Base-by-base conservation (phyloP, 2,113 vertebrate species). In the Colinus virginianus region DNA sequence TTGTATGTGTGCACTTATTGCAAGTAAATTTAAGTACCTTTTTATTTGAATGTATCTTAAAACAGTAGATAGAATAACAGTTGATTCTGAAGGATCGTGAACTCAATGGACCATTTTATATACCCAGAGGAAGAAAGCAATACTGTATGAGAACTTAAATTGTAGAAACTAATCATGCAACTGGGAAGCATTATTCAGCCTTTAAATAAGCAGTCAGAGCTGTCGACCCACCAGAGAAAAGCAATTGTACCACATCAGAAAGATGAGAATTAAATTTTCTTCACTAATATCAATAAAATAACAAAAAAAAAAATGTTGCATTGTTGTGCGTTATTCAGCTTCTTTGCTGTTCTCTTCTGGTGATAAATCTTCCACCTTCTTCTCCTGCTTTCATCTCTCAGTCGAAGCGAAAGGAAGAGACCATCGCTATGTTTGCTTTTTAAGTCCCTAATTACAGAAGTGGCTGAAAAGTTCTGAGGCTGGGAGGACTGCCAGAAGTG, bases 11-110 rank as follows among this genome's bases (percentile, higher is more conserved):
- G 94, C 94, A 92, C 94, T 97, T 96, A 95, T 87, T 96, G 88
- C 93, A 81, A 97, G 96, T 96, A 94, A 94, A 90, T 94, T 91
- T 96, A 82, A 98, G 94, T 84, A 92, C 95, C 95, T 97, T 97
- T 97, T 97, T 96, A 92, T 98, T 95, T 98, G 98, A 99, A 98
- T 99, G 98, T 98, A 98, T 98, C 97, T 97, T 90, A 96, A 98
- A 97, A 93, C 90, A 93, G 95, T 96, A 97, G 97, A 72, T 97
- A 96, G 97, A 89, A 46, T 91, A 96, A 94, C 93, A 87, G 85
- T 91, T 78, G 95, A 95, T 79, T 93, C 64, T 90, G 78, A 46
- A 93, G 72, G 90, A 90, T 67, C 49, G 58, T 58, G 67, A 76
- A 91, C 84, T 75, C 82, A 88, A 78, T 45, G 94, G 96, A 96